Evolutionary conservation across 2,888 invertebrate species (phyloP).

Genomic region (Lepidocyrtinus sp.): DNA sequence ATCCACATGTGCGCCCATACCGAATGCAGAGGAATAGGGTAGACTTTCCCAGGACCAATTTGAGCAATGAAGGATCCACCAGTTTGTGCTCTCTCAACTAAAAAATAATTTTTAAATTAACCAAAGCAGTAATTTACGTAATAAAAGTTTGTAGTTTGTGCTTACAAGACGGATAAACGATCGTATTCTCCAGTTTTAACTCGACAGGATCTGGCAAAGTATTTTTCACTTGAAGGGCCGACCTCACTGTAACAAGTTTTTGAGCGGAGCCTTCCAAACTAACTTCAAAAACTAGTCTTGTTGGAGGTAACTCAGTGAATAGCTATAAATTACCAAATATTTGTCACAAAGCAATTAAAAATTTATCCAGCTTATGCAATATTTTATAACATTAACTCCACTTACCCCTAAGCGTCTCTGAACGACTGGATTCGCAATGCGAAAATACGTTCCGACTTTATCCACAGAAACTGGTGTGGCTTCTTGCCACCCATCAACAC

Average conservation of each 20-base stretch:
- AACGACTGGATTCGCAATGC: slow-evolving; percentile 76
- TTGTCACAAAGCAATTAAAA: too few relatives aligned
- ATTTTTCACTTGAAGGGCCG: slow-evolving; percentile 88
- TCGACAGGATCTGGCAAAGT: slow-evolving; percentile 82
- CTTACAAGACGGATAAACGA: slow-evolving; percentile 69
- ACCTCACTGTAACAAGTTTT: slow-evolving; percentile 93
- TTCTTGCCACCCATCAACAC: slow-evolving; percentile 91
- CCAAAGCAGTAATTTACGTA: neutral
- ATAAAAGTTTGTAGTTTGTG: slow-evolving; percentile 30
- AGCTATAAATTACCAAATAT: slow-evolving; percentile 57
- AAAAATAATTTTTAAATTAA: slow-evolving; percentile 29
- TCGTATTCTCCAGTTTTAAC: slow-evolving; percentile 79
- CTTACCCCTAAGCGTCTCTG: slow-evolving; percentile 59
- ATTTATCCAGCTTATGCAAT: too few relatives aligned
- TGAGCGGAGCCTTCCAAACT: slow-evolving; percentile 93
- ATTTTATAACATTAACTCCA: slow-evolving; percentile 4
- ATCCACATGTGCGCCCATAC: slow-evolving; percentile 83
- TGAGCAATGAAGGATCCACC: slow-evolving; percentile 70
- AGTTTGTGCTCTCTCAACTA: slow-evolving; percentile 68
- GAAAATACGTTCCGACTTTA: slow-evolving; percentile 94
- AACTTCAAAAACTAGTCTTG: slow-evolving; percentile 92
- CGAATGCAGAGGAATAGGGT: slow-evolving; percentile 85
- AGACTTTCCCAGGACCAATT: slow-evolving; percentile 76
- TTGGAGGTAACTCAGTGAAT: slow-evolving; percentile 74
- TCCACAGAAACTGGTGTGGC: slow-evolving; percentile 94